Conservation (phyloP, 2,888 invertebrate genomes). For the Cremastinae sp. region DNA sequence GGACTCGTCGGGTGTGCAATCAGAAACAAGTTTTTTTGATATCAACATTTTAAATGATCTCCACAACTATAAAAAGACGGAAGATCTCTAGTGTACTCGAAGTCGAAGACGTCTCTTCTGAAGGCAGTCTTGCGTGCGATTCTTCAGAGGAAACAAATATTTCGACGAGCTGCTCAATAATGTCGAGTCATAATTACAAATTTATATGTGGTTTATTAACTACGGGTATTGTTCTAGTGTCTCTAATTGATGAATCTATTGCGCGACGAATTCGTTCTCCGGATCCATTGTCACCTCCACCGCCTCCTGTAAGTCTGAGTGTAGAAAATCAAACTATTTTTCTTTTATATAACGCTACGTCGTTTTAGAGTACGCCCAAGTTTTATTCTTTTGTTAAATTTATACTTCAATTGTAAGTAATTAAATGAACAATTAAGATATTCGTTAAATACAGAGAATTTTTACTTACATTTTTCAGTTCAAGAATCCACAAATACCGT, state of each 20-base stretch:
- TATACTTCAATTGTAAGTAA: not conserved
- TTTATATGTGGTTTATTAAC: conserved; percentile 19
- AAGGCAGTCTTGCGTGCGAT: conserved; percentile 41
- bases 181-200: not conserved
- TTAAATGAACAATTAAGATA: too few relatives aligned
- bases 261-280: conserved; percentile 59
- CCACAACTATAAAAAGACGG: conserved; percentile 59
- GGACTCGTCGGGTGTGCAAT: too few relatives aligned
- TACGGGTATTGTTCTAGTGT: conserved; percentile 17
- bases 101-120: not conserved
- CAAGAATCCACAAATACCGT: too few relatives aligned
- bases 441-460: too few relatives aligned
- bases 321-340: not conserved
- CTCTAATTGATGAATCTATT: conserved; percentile 38
- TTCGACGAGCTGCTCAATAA: conserved; percentile 17
- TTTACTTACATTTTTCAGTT: too few relatives aligned
- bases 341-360: not conserved
- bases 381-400: not conserved
- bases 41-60: conserved; percentile 25
- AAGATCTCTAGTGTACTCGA: not conserved
- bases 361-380: too few relatives aligned
- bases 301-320: conserved; percentile 37
- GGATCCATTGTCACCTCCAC: conserved; percentile 1
- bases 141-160: conserved; percentile 34
- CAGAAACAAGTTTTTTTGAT: too few relatives aligned